Evolutionary conservation across 2,888 invertebrate species (phyloP).

Genomic region (Villa cingulata): DNA sequence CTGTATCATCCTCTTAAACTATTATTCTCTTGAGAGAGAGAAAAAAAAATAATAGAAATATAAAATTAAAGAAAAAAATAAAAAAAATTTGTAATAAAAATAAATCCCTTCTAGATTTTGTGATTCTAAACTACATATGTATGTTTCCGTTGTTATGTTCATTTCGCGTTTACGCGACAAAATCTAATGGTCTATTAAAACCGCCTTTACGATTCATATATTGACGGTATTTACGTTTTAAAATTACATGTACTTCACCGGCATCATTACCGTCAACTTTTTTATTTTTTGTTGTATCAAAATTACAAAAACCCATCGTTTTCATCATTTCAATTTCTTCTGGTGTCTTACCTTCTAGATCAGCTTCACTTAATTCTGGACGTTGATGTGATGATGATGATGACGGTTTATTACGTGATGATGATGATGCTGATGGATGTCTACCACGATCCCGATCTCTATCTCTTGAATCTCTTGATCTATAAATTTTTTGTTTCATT

Average conservation of each 20-base stretch:
- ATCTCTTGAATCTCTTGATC: no score
- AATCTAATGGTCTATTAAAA: conserved; percentile 94
- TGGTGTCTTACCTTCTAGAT: conserved; percentile 77
- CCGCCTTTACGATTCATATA: conserved; percentile 99
- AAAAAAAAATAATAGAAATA: background rate
- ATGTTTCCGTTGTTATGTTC: no score
- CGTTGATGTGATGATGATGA: conserved; percentile 38
- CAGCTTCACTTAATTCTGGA: conserved; percentile 62
- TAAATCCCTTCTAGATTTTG: background rate
- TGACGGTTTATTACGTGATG: conserved; percentile 21
- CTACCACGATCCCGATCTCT: conserved; percentile 19
- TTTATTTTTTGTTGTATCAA: conserved; percentile 92
- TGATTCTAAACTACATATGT: no score
- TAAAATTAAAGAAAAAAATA: background rate
- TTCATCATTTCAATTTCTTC: conserved; percentile 92
- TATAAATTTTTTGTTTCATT: no score
- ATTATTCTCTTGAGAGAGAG: background rate
- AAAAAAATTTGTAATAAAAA: background rate
- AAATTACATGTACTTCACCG: conserved; percentile 89
- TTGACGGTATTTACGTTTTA: conserved; percentile 93
- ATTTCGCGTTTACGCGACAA: conserved; percentile 61
- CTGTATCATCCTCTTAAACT: no score
- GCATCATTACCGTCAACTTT: conserved; percentile 88
- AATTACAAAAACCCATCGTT: conserved; percentile 92
- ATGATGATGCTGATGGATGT: conserved; percentile 24